A percentile compares a stretch with the other conserved stretches of the same genome.
Conservation (phyloP, 2,888 invertebrate species). For the Agriotes lineatus region DNA sequence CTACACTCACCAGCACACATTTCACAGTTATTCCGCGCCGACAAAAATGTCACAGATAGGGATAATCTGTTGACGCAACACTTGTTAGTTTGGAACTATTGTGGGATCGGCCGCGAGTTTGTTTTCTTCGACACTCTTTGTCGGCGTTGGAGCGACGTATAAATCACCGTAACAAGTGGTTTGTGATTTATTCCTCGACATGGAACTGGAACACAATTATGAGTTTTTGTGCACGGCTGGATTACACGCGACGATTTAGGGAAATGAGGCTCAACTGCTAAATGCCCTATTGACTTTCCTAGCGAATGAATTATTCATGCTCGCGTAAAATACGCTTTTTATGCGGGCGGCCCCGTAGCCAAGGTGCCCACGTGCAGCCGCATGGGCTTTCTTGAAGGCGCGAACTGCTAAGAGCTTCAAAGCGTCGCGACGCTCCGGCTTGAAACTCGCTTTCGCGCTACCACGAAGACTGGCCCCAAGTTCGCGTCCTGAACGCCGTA, state of each 20-base stretch:
- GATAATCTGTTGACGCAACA: slow-evolving; percentile 27
- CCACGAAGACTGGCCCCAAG: neutral
- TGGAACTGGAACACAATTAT: slow-evolving; percentile 46
- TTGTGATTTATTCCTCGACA: slow-evolving; percentile 50
- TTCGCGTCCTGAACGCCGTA: slow-evolving; percentile 21
- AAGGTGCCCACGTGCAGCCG: slow-evolving; percentile 5
- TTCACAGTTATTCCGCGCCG: slow-evolving; percentile 27
- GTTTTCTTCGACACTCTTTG: slow-evolving; percentile 43
- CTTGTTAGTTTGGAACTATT: slow-evolving; percentile 22
- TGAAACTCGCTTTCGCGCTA: neutral
- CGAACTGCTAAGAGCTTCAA: slow-evolving; percentile 1
- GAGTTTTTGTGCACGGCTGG: slow-evolving; percentile 39
- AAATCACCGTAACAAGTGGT: slow-evolving; percentile 57
- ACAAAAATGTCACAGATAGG: slow-evolving; percentile 22
- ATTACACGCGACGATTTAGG: slow-evolving; percentile 36
- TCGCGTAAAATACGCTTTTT: slow-evolving; percentile 10
- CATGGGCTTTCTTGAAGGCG: neutral
- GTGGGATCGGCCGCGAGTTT: slow-evolving; percentile 26
- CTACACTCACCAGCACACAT: slow-evolving; percentile 35
- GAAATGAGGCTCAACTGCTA: slow-evolving; percentile 34
- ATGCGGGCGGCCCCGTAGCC: slow-evolving; percentile 5
- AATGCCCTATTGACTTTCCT: slow-evolving; percentile 33
- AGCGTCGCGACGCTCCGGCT: neutral
- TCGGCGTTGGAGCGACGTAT: slow-evolving; percentile 48
- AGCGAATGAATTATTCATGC: slow-evolving; percentile 30